phyloP scores from a whole-genome alignment of 1,140 invertebrate species.

The Brachionus rubens region DNA sequence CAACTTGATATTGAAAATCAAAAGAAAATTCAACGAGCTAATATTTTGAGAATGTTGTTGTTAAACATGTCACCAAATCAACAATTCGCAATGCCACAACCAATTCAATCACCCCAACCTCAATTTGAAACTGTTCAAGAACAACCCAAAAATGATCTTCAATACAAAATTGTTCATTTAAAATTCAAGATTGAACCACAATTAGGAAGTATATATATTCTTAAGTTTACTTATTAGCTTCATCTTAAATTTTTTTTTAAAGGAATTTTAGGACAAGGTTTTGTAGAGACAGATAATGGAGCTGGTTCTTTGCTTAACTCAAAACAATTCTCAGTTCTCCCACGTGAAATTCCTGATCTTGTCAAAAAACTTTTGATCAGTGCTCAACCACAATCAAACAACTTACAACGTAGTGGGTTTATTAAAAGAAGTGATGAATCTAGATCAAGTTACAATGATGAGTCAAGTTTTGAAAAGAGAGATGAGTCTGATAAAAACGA shows the following conservation, averaged over 20 bases:
- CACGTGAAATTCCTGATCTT: neutral
- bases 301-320: neutral
- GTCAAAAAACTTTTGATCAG: neutral
- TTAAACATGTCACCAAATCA: neutral
- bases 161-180: constrained; percentile 39
- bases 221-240: neutral
- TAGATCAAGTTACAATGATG: neutral
- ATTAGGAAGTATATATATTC: constrained; percentile 5
- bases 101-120: neutral
- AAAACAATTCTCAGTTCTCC: neutral
- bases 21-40: neutral
- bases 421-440: constrained; percentile 2
- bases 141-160: neutral
- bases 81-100: neutral
- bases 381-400: neutral
- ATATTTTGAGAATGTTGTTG: constrained; percentile 23
- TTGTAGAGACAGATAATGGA: constrained; percentile 1
- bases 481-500: neutral
- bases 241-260: neutral
- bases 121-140: neutral
- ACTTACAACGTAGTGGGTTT: neutral
- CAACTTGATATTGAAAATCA: neutral
- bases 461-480: constrained; percentile 20
- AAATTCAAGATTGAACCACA: constrained; percentile 5
- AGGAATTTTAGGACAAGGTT: constrained; percentile 15